Evolutionary conservation across 2,888 invertebrate genomes (phyloP), one percentile per base, ranked within the genome.

Genomic region (Coelopa pilipes): DNA sequence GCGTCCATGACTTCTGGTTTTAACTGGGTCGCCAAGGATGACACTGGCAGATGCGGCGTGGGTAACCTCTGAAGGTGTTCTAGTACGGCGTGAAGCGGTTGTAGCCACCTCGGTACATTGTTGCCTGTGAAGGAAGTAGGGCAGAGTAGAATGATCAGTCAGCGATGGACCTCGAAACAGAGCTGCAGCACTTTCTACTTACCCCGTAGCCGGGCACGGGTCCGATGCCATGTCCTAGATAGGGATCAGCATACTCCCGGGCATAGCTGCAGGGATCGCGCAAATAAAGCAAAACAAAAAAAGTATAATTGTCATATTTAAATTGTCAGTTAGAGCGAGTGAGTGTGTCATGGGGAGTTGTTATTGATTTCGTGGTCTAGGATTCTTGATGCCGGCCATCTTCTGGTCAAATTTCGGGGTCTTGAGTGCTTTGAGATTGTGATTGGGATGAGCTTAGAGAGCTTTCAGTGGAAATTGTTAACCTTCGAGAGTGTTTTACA

Each of bases 191-290:
- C 21, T 24, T 53, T 55, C 4, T 53, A 83, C 92, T 92, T 92
- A 98, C 97, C 92, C 97, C 97, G 89, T 98, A 98, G 86, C 97
- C 97, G 81, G 98, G 94, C 84, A 98, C 95, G 82, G 98, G 98
- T 86, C 98, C 98, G 88, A 98, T 97, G 79, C 96, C 94, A 89
- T 97, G 97, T 81, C 95, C 96, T 86, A 98, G 90, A 89, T 97
- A 97, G 75, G 97, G 96, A 89, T 98, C 97, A 82, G 96, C 94
- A 86, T 94, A 95, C 86, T 96, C 96, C 87, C 96, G 92, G 83
- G 95, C 95, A 87, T 96, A 96, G 80, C 94, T 94, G 80, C 75
- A 81, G 62, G 65, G 17, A 46, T 71, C 57, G 59, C 21, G 69
- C 21, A 67, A 65, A 53, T 70, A n/a, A n/a, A n/a, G n/a, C n/a